Conservation (phyloP, 1,140 invertebrate species). For the Cotesia chilonis region DNA sequence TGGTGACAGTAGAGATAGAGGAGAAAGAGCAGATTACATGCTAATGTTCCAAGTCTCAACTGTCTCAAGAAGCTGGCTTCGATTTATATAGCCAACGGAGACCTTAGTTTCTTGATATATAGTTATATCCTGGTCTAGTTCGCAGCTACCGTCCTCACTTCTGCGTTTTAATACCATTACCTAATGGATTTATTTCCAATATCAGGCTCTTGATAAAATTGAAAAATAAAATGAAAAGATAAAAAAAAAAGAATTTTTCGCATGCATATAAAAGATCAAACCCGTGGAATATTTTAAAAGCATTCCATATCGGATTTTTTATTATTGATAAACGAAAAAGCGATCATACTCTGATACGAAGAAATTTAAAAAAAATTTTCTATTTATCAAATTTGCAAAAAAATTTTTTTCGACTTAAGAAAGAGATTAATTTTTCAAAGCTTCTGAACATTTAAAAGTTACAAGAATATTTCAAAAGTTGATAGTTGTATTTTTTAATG, state of each 20-base stretch:
- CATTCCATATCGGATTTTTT: no score
- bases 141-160: not conserved
- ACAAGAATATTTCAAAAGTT: no score
- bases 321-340: no score
- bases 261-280: conserved; percentile 6
- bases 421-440: no score
- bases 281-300: no score
- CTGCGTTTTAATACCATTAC: conserved; percentile 30
- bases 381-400: no score
- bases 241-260: not conserved
- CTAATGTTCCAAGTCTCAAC: conserved; percentile 29
- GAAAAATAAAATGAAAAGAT: not conserved
- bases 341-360: no score
- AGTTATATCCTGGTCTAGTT: conserved; percentile 6
- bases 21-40: conserved; percentile 36
- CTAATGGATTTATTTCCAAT: conserved; percentile 33
- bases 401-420: no score
- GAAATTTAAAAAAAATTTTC: no score
- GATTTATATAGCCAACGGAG: conserved; percentile 28
- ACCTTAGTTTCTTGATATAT: conserved; percentile 33
- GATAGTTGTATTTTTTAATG: no score
- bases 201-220: not conserved
- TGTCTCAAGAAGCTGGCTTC: conserved; percentile 28
- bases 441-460: no score
- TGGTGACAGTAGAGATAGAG: not conserved